phyloP scores from a whole-genome alignment of 2,888 invertebrate genomes.

The Caenorhabditis zanzibari region DNA sequence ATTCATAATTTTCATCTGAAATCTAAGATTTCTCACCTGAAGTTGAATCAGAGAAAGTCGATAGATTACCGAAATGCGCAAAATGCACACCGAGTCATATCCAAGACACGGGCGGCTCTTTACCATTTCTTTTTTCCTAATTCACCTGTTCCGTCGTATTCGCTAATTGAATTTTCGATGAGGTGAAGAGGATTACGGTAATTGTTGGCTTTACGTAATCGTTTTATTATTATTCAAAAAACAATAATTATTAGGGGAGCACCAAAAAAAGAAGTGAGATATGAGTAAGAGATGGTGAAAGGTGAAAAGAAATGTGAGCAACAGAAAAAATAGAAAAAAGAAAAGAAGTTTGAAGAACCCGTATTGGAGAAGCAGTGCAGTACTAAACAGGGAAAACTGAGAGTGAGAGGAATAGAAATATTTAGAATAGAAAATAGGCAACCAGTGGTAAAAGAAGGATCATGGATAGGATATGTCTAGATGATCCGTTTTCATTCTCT shows the following conservation, averaged over 20 bases:
- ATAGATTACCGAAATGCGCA: background rate
- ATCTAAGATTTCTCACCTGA: constrained; percentile 14
- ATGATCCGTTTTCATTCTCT: constrained; percentile 23
- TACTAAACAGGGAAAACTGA: constrained; percentile 40
- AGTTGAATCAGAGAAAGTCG: background rate
- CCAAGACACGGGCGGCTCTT: constrained; percentile 36
- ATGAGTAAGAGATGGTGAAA: constrained; percentile 32
- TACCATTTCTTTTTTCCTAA: constrained; percentile 11
- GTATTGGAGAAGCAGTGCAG: constrained; percentile 17
- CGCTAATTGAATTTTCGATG: constrained; percentile 62
- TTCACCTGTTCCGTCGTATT: constrained; percentile 54
- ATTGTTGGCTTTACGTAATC: constrained; percentile 48
- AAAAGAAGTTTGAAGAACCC: constrained; percentile 9
- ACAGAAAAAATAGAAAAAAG: constrained; percentile 2
- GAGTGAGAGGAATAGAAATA: background rate
- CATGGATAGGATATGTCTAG: background rate
- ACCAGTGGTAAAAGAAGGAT: background rate
- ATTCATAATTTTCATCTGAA: constrained; percentile 24
- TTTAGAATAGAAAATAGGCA: constrained; percentile 5
- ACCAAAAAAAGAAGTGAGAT: constrained; percentile 30
- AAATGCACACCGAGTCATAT: constrained; percentile 6
- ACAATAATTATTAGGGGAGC: constrained; percentile 32
- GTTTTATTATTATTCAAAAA: constrained; percentile 42
- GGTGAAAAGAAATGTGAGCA: background rate
- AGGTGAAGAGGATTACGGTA: constrained; percentile 63